Conservation (phyloP, 2,888 invertebrate species). For the Epinotia nisella region DNA sequence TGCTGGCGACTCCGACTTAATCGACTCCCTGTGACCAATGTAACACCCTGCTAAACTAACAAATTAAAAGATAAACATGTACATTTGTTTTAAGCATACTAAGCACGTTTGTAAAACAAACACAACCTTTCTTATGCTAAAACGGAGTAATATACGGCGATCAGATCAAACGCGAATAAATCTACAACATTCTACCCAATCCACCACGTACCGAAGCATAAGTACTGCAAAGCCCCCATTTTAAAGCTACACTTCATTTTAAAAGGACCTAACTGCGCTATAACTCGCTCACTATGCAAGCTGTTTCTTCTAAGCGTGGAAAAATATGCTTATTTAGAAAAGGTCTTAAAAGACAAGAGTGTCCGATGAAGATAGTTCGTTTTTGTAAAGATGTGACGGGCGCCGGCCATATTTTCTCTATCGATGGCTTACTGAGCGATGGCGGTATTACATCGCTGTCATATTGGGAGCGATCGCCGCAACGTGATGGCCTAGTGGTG, state of each 20-base stretch:
- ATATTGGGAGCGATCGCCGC: slow-evolving; percentile 74
- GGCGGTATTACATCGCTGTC: slow-evolving; percentile 69
- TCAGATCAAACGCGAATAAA: slow-evolving; percentile 26
- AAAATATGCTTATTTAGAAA: not conserved
- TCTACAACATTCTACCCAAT: slow-evolving; percentile 31
- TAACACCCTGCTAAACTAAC: too few species aligned
- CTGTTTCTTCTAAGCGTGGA: not conserved
- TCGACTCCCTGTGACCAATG: too few species aligned
- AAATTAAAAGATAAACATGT: too few species aligned
- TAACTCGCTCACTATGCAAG: not conserved
- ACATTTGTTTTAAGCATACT: too few species aligned
- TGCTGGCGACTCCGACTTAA: too few species aligned
- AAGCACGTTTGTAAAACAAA: not conserved
- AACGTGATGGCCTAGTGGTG: slow-evolving; percentile 68
- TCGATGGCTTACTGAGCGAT: slow-evolving; percentile 75
- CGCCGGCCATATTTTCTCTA: slow-evolving; percentile 75
- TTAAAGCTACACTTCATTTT: slow-evolving; percentile 4
- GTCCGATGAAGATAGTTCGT: slow-evolving; percentile 7
- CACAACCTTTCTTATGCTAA: not conserved
- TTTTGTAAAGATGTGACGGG: slow-evolving; percentile 39
- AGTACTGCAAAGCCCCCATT: slow-evolving; percentile 28
- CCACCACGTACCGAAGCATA: slow-evolving; percentile 33
- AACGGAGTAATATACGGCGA: slow-evolving; percentile 9
- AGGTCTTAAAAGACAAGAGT: not conserved
- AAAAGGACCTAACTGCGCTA: not conserved